phyloP scores from a whole-genome alignment of 2,797 vertebrate genomes.

The Mareca penelope region DNA sequence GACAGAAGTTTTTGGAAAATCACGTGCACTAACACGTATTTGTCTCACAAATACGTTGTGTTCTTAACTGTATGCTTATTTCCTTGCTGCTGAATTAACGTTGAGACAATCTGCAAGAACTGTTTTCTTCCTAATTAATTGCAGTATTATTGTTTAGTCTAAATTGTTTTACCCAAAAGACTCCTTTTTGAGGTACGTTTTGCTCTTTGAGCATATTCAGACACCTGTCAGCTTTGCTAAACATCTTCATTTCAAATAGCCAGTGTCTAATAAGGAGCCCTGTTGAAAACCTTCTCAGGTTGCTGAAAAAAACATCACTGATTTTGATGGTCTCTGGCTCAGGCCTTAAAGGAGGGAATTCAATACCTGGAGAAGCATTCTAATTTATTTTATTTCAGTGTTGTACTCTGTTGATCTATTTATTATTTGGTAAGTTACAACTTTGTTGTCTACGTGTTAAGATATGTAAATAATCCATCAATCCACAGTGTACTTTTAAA shows the following conservation, averaged over 20 bases:
- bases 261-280: background rate
- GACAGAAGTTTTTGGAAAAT: slow-evolving; percentile 27
- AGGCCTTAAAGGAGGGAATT: background rate
- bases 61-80: slow-evolving; percentile 43
- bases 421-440: slow-evolving; percentile 57
- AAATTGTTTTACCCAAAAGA: background rate
- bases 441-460: slow-evolving; percentile 46
- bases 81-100: slow-evolving; percentile 61
- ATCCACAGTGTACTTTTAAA: background rate
- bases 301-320: background rate
- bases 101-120: slow-evolving; percentile 75
- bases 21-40: slow-evolving; percentile 65
- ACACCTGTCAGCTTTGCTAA: background rate
- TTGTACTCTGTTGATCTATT: slow-evolving; percentile 47
- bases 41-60: slow-evolving; percentile 36
- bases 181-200: background rate
- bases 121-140: slow-evolving; percentile 68
- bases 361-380: background rate
- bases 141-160: slow-evolving; percentile 4
- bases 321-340: background rate
- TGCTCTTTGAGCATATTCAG: background rate
- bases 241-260: background rate
- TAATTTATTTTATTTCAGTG: slow-evolving; percentile 67
- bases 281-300: background rate
- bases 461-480: slow-evolving; percentile 50